A percentile compares a stretch with the other conserved stretches of the same genome.
Conservation (phyloP, 92 coral and sea anemone species). For the Nematostella vectensis region DNA sequence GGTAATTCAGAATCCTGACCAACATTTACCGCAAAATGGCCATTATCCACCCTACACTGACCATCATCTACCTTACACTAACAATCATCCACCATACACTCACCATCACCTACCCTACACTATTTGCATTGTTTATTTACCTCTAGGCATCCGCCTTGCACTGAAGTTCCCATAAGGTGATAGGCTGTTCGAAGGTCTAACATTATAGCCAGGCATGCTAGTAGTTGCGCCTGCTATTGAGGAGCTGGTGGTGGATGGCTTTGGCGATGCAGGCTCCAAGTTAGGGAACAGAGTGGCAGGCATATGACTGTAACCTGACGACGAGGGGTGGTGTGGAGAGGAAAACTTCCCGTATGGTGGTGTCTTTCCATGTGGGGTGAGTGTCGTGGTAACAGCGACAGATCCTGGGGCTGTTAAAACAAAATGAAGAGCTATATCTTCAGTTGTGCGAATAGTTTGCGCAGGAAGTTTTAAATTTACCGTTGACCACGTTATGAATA, state of each 20-base stretch:
- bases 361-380: background rate
- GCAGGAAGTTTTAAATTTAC: too few species aligned
- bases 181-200: constrained; percentile 11
- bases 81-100: too few species aligned
- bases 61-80: too few species aligned
- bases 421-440: too few species aligned
- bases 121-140: too few species aligned
- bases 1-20: too few species aligned
- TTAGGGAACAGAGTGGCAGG: background rate
- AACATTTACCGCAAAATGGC: too few species aligned
- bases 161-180: constrained; percentile 18
- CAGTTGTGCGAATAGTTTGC: too few species aligned
- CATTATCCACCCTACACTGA: too few species aligned
- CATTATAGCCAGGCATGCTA: constrained; percentile 10
- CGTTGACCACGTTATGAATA: too few species aligned
- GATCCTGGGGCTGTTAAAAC: constrained; percentile 3
- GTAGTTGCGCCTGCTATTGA: constrained; percentile 3
- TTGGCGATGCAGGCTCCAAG: background rate
- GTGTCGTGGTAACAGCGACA: background rate
- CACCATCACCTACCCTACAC: too few species aligned
- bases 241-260: constrained; percentile 7
- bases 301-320: background rate
- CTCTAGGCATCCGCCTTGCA: constrained; percentile 14
- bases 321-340: background rate
- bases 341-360: background rate